Evolutionary conservation across 1,140 invertebrate genomes (phyloP), one percentile per base, ranked within the genome.

Genomic region (Mamestra configurata): DNA sequence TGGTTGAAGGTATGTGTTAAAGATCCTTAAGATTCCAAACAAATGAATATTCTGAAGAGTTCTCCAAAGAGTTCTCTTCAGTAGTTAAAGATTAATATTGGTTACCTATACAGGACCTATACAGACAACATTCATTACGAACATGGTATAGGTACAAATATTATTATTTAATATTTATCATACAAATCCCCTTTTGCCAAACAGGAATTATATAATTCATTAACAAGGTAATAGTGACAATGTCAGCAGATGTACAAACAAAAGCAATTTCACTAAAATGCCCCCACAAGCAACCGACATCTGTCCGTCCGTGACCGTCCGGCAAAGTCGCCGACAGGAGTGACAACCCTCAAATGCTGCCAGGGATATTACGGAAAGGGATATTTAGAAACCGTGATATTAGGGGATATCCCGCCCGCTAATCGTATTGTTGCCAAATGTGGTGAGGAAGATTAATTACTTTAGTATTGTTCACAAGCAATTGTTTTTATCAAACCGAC

Each of bases 201-300:
- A 55, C 22, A 43, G 6, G 53, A 2, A 57, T 59, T 59, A 73
- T 59, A 73, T 73, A 59, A 73, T 73, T 59, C 57, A 73, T 73
- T 57, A 57, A 22, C 18, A 35, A 73, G 46, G 8, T 64, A 55
- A 68, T 7, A 79, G 37, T n/a, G n/a, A n/a, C 27, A 78, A 37
- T 18, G 49, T 20, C 66, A 57, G 43, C 66, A 68, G 61, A 73
- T 80, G 70, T 37, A 72, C 64, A 53, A 55, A 68, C 70, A 79
- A 81, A 78, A 73, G 79, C 51, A 80, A 80, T 80, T 80, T 77
- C 57, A 59, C 80, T 81, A 78, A 81, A 73, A 78, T 57, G 8
- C 22, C 71, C 71, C 43, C 22, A 66, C 40, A 18, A 71, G 46
- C 57, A 11, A 53, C 24, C n/a, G 68, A 35, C 40, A 37, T 22